Conservation (phyloP, 2,888 invertebrate genomes). For the Lacanobia wlatinum region DNA sequence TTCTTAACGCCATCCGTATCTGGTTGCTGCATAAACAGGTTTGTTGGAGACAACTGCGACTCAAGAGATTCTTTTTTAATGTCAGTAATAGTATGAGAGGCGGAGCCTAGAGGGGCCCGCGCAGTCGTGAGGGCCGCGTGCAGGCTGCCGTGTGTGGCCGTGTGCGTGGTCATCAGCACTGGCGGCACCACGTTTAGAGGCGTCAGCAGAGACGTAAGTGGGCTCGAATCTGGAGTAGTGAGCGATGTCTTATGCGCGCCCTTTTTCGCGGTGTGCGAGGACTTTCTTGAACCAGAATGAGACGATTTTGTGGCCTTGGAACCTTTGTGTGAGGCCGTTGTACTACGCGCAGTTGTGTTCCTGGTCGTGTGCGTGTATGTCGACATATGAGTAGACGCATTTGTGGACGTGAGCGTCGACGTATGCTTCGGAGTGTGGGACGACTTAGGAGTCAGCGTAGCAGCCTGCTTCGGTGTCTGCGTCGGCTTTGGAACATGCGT, state of each 20-base stretch:
- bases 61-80: conserved; percentile 66
- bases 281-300: conserved; percentile 29
- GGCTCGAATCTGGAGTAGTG: conserved; percentile 7
- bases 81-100: conserved; percentile 44
- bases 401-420: conserved; percentile 40
- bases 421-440: conserved; percentile 34
- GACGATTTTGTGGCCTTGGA: conserved; percentile 26
- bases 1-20: conserved; percentile 74
- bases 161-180: neutral
- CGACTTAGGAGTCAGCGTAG: conserved; percentile 33
- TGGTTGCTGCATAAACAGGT: conserved; percentile 72
- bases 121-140: conserved; percentile 18
- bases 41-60: conserved; percentile 48
- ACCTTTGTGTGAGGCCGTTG: conserved; percentile 28
- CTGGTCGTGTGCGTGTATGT: conserved; percentile 47
- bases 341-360: conserved; percentile 37
- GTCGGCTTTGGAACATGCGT: conserved; percentile 47
- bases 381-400: conserved; percentile 40
- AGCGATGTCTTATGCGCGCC: conserved; percentile 18
- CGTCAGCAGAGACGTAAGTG: conserved; percentile 19
- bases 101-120: conserved; percentile 7
- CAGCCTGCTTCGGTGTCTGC: conserved; percentile 27
- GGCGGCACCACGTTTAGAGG: conserved; percentile 13
- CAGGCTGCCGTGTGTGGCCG: conserved; percentile 8
- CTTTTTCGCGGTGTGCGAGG: conserved; percentile 32